Base-by-base conservation (phyloP, 2,888 invertebrate species). In the Eugnorisma glareosa region DNA sequence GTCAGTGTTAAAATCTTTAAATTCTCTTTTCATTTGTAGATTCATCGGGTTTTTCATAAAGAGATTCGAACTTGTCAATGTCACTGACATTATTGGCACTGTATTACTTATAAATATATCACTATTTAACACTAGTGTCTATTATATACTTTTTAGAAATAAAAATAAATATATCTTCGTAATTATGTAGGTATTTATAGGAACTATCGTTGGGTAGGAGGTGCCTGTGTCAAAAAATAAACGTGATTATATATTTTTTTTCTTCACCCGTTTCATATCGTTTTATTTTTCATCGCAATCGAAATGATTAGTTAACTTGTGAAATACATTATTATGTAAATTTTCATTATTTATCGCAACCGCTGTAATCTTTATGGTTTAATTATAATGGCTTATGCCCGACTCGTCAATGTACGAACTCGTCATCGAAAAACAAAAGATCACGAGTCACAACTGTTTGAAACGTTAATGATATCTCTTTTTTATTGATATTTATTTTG, bases 201-300 rank as follows among this genome's bases (percentile, higher is more conserved):
- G 97, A 97, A 97, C 97, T 97, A 96, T 97, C 97, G 97, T 97
- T 97, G 96, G 96, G 93, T 95, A 93, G 95, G 95, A 95, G 95
- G 94, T 93, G 95, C 93, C 96, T 96, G 96, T 93, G 94, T 92
- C 93, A 84, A 92, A 24, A 91, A 91, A 90, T 92, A 2, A 13
- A n/a, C 24, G 11, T 63, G 64, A 48, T 63, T 69, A 37, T 31
- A 71, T 64, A n/a, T 59, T 40, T 48, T 64, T 67, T 67, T 87
- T 88, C 90, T 91, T 91, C 91, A 92, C 92, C 92, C 93, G 91
- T 92, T 89, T 90, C 77, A 13, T 40, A 43, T 43, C 6, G 3
- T 54, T 43, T 61, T 35, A 28, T 59, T 43, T 24, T 61, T n/a
- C 6, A 40, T 40, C 15, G 35, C 21, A 18, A 59, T 13, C 1